Evolutionary conservation across 2,888 invertebrate genomes (phyloP).

Genomic region (Eilema caniola): DNA sequence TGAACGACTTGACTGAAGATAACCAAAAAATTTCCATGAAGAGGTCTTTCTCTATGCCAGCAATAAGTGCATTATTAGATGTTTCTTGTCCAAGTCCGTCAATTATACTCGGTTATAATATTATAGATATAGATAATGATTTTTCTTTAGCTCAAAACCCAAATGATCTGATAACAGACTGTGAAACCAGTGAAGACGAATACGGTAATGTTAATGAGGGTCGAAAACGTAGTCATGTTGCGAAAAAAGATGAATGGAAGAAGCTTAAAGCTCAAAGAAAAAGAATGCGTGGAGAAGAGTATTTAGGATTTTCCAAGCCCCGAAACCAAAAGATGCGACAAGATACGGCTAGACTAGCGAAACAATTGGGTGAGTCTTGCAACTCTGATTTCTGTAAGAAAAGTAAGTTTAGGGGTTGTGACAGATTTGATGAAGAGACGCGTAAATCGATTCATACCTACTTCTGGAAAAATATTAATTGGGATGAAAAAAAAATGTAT

Average conservation of each 20-base stretch:
- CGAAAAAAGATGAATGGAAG: not conserved
- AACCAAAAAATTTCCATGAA: not conserved
- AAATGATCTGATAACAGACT: not conserved
- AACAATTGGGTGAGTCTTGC: no score
- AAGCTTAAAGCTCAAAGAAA: no score
- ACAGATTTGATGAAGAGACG: no score
- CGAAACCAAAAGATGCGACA: no score
- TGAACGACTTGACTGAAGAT: not conserved
- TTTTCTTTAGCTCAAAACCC: not conserved
- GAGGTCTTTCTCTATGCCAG: not conserved
- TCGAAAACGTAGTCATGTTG: not conserved
- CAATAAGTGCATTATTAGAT: not conserved
- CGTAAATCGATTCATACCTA: no score
- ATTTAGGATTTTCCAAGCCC: no score
- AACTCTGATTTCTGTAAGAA: no score
- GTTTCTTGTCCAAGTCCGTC: not conserved
- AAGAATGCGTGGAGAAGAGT: no score
- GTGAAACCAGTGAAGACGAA: slow-evolving; percentile 3
- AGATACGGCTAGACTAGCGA: no score
- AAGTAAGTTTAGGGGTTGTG: not conserved
- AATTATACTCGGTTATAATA: not conserved
- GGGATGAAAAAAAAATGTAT: not conserved
- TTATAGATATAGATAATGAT: not conserved
- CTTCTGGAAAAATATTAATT: no score
- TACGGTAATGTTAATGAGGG: slow-evolving; percentile 13